Base-by-base conservation (phyloP, 2,888 invertebrate genomes). In the Macrophya annulata region DNA sequence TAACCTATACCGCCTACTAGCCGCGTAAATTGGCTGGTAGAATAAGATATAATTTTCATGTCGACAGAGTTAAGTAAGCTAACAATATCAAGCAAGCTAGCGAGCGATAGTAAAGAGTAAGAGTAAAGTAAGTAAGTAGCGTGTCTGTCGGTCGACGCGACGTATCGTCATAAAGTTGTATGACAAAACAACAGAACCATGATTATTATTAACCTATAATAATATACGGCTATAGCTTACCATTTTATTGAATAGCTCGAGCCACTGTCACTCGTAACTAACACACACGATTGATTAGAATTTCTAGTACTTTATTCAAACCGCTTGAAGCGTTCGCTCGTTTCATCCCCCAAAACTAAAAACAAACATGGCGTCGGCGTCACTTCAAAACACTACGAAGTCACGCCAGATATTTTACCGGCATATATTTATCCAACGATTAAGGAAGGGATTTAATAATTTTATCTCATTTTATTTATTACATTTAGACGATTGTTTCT, bases 301-400 rank as follows among this genome's bases (percentile, higher is more conserved):
- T 31, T 45, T 83, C 37, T 31, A 17, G 85, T 88, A 87, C 87
- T 87, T 89, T 88, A 88, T 90, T 90, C 87, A 88, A 90, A 90
- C 88, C 87, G 84, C 84, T 86, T 86, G 87, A 87, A 88, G 88
- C 89, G 89, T 90, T 88, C 90, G 88, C 90, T 89, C 55, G 55
- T 89, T 90, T 90, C 90, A 89, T 90, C 90, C 90, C 90, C 90
- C 88, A 87, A 88, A 90, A 92, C 92, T 91, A 91, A 91, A 90
- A 93, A 92, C 92, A 92, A 93, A 92, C 89, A 93, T 93, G 93
- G 93, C 92, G 89, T 88, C 89, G 89, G 91, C 92, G 91, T 91
- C 92, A 87, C 89, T 89, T 87, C 86, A 84, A 83, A 84, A 86
- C 85, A 87, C 88, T 86, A 88, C 89, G 48, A 37, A 68, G 83